Base-by-base conservation (phyloP, 23 tunicate species). In the Diplosoma virens region DNA sequence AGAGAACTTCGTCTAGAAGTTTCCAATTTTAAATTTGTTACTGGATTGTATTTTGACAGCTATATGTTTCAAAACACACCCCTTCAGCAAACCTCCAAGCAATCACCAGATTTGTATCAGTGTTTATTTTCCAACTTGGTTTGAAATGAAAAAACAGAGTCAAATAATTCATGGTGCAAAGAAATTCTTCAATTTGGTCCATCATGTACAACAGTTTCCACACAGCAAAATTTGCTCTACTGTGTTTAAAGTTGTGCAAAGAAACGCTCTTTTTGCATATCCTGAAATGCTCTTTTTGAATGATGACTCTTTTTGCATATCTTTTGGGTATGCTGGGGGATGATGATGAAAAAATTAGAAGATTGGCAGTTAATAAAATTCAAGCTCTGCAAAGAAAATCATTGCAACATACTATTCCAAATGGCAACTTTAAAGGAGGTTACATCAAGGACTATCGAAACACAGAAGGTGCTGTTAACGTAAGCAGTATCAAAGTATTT, bases 251-350 rank as follows among this genome's bases (percentile, higher is more conserved):
- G 66, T 45, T 48, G n/a, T 58, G 24, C 65, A 74, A 27, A 74
- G 32, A 56, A 58, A 74, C 35, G 14, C 79, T 56, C 58, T 46
- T 56, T 74, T 74, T 74, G 79, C 79, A 74, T 72, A 58, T 36
- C 73, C 71, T 7, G 79, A 74, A 74, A 74, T 74, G 79, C 28
- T 23, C 14, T 74, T n/a, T n/a, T n/a, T n/a, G n/a, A n/a, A n/a
- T n/a, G n/a, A n/a, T n/a, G n/a, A n/a, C n/a, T n/a, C n/a, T n/a
- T n/a, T n/a, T n/a, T n/a, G n/a, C n/a, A n/a, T n/a, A n/a, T n/a
- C n/a, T n/a, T 9, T 36, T 74, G 71, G 30, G 16, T 7, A 20
- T 74, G 79, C 71, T 74, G 59, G 79, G 33, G 4, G 79, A 74
- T 20, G 66, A 55, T 4, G 30, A 70, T 70, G 29, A 46, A 46